Base-by-base conservation (phyloP, 2,797 vertebrate species). In the Tympanoctomys barrerae region DNA sequence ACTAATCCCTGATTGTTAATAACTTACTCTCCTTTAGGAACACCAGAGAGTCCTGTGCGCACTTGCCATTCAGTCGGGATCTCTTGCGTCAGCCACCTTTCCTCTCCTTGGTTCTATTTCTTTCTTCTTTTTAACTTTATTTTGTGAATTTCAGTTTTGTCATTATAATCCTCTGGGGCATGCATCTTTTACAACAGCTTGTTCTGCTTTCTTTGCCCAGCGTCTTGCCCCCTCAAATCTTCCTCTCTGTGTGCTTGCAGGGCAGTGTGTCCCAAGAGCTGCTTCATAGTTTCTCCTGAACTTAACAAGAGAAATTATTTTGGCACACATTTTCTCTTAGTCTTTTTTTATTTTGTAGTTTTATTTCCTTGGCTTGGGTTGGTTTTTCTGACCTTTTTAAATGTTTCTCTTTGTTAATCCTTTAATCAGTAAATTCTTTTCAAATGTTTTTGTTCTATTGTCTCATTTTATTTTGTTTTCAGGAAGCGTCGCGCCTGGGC, bases 381-480 rank as follows among this genome's bases (percentile, higher is more conserved):
- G 36, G 1, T 71, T 81, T 94, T 75, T 75, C 26, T 89, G 89
- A 31, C 78, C 16, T 52, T 91, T 90, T 92, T 19, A 57, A 82
- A 89, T 87, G 16, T 70, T 87, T 91, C 13, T 82, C 13, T 87
- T 78, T 75, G 19, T 21, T 66, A 85, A 78, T 82, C 2, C 42
- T 70, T 89, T 42, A 71, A 75, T 71, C 95, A 68, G n/a, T 5
- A 78, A 82, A 39, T 64, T 92, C 4, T 89, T 82, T 71, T 54
- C 16, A 70, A 61, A 57, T 79, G 70, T 59, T 49, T 59, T 61
- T 10, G 49, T 13, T 18, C 82, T 36, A 33, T 59, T 39, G 18
- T 75, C 16, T 4, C 13, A 1, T 87, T n/a, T 21, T 82, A 10
- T 54, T 82, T 95, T 83, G 21, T 57, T 78, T 85, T 75, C n/a